Evolutionary conservation across 2,888 invertebrate genomes (phyloP), one percentile per base, ranked within the genome.

Genomic region (Troilus luridus): DNA sequence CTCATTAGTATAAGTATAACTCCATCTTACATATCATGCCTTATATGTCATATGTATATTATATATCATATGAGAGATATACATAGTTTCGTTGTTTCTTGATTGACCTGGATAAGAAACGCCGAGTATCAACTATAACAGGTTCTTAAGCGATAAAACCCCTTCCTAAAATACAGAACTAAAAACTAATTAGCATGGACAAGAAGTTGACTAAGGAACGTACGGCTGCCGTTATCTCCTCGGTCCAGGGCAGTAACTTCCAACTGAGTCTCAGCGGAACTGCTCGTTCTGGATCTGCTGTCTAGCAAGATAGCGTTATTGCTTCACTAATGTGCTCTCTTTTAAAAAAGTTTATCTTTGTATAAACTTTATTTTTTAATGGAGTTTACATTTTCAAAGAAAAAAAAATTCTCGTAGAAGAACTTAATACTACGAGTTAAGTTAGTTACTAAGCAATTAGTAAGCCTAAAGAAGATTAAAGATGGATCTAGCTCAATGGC

Each of bases 211-310:
- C 24, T 24, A 24, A 24, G 24, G 12, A 67, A 67, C 67, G 24
- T n/a, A 12, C 24, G 67, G 24, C n/a, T 24, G 67, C 27, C 24
- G 67, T 24, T 67, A 67, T 67, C 67, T 24, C 24, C 0, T 10
- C 24, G 67, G 67, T 67, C 24, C 67, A 67, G 10, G 67, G 24
- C 67, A 67, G 67, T 67, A 67, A 67, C 67, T 67, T 67, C 67
- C 67, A 67, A 24, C 67, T 24, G 11, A 67, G 67, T 17, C 67
- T 14, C 67, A 24, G 67, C 24, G 67, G 24, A 67, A 67, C 67
- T 24, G n/a, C 64, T n/a, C 64, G n/a, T 64, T 64, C n/a, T n/a
- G 9, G n/a, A n/a, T 9, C 6, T 24, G 14, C 67, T 67, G 67
- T 27, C 14, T 14, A 5, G 6, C 67, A 11, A 67, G 67, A 67